Evolutionary conservation across 2,113 vertebrate species (phyloP).

Genomic region (Dicentrarchus labrax): DNA sequence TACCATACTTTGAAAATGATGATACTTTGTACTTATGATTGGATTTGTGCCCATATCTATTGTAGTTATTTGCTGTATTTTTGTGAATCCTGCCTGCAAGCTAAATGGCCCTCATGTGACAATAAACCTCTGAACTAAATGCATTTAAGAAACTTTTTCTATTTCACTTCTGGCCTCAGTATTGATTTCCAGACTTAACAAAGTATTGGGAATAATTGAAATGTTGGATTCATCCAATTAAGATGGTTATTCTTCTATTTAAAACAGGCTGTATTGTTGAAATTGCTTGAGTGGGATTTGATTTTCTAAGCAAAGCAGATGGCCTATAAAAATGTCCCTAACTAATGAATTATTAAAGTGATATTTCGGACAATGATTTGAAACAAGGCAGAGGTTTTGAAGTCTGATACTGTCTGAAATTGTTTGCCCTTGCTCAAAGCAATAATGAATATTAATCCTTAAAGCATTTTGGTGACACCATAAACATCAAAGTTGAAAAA

Average conservation of each 20-base stretch:
- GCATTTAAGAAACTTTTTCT: neutral
- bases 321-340: neutral
- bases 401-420: neutral
- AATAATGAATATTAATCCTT: neutral
- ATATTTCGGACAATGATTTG: slow-evolving; percentile 12
- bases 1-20: neutral
- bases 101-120: slow-evolving; percentile 31
- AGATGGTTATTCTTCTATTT: neutral
- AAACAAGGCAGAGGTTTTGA: slow-evolving; percentile 27
- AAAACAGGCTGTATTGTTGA: neutral
- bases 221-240: slow-evolving; percentile 1
- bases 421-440: neutral
- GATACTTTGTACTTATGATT: slow-evolving; percentile 1
- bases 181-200: slow-evolving; percentile 11
- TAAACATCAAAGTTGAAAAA: slow-evolving; percentile 16
- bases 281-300: neutral
- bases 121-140: slow-evolving; percentile 21
- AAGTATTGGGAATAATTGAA: neutral
- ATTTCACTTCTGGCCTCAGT: neutral
- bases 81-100: slow-evolving; percentile 17
- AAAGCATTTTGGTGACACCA: slow-evolving; percentile 14
- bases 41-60: slow-evolving; percentile 1
- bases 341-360: slow-evolving; percentile 12
- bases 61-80: slow-evolving; percentile 11
- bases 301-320: slow-evolving; percentile 8